A percentile compares a stretch with the other conserved stretches of the same genome.
Conservation (phyloP, 2,888 invertebrate genomes). For the Griposia aprilina region DNA sequence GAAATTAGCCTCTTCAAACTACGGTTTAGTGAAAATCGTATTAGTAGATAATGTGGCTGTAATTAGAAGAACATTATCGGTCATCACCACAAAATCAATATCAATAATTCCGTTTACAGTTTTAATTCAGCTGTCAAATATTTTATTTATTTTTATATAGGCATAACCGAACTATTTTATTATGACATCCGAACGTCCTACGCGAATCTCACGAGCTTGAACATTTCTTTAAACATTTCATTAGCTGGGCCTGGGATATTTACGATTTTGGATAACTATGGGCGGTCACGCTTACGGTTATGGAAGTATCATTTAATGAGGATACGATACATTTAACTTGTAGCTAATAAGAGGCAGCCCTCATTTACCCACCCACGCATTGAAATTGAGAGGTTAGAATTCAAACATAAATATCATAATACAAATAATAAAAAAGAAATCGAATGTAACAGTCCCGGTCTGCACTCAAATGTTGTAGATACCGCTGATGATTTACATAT, state of each 20-base stretch:
- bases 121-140: slow-evolving; percentile 59
- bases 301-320: slow-evolving; percentile 73
- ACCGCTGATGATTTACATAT: slow-evolving; percentile 51
- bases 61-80: slow-evolving; percentile 37
- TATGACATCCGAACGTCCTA: slow-evolving; percentile 79
- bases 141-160: slow-evolving; percentile 76
- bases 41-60: slow-evolving; percentile 31
- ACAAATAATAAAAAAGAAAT: slow-evolving; percentile 34
- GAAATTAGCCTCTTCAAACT: slow-evolving; percentile 22
- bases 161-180: slow-evolving; percentile 77
- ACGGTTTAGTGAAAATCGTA: slow-evolving; percentile 18
- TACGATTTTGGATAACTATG: slow-evolving; percentile 80
- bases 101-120: slow-evolving; percentile 43
- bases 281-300: slow-evolving; percentile 80
- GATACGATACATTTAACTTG: slow-evolving; percentile 72
- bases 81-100: slow-evolving; percentile 42
- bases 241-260: slow-evolving; percentile 76
- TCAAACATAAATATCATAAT: slow-evolving; percentile 41
- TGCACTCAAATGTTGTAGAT: slow-evolving; percentile 39
- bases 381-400: slow-evolving; percentile 61
- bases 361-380: slow-evolving; percentile 71
- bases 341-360: slow-evolving; percentile 69
- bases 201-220: slow-evolving; percentile 72
- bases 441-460: slow-evolving; percentile 8
- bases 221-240: slow-evolving; percentile 78